Base-by-base conservation (phyloP, 2,797 vertebrate genomes). In the Catamblyrhynchus diadema region DNA sequence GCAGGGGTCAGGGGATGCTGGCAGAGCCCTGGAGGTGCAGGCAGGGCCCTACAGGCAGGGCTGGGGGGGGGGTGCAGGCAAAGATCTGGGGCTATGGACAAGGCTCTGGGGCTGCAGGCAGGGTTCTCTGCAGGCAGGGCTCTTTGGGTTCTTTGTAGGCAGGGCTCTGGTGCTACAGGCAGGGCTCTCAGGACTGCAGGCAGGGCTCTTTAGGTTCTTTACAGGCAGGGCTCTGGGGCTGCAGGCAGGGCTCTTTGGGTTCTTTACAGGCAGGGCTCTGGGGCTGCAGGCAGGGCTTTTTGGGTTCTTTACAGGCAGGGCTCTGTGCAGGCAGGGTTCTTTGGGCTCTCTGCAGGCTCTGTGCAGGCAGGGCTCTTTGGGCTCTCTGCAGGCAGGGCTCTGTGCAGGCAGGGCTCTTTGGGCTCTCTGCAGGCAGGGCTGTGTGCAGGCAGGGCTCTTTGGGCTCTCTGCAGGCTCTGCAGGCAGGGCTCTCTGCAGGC, bases 341-440 rank as follows among this genome's bases (percentile, higher is more conserved):
- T 3, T 25, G 8, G 47, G 27, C 6, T 25, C 19, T 32, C 4
- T 22, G 2, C 19, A 39, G 37, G 12, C 14, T 48, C 33, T 23
- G 2, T 51, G 10, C 6, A 5, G 21, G 14, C 21, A 51, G 6
- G 8, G 16, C 32, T 14, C 3, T 30, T 0, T 33, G 3, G 35
- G 35, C 25, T 39, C 25, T 12, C 12, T 51, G 7, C 6, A 4
- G 21, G 11, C 21, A 50, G 6, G 8, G 16, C 32, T 14, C 3
- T 30, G 1, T 37, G 3, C 64, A 24, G n/a, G 9, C 51, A 53
- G 28, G 10, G 50, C 2, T 51, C 48, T 28, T 3, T 25, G 8
- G 47, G 27, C 6, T 25, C 19, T 32, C 4, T 22, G 2, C 19
- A 39, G 37, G 12, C 37, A 12, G 33, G 6, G 16, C 32, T 14